Base-by-base conservation (phyloP, 2,113 vertebrate species). In the Mobula birostris region DNA sequence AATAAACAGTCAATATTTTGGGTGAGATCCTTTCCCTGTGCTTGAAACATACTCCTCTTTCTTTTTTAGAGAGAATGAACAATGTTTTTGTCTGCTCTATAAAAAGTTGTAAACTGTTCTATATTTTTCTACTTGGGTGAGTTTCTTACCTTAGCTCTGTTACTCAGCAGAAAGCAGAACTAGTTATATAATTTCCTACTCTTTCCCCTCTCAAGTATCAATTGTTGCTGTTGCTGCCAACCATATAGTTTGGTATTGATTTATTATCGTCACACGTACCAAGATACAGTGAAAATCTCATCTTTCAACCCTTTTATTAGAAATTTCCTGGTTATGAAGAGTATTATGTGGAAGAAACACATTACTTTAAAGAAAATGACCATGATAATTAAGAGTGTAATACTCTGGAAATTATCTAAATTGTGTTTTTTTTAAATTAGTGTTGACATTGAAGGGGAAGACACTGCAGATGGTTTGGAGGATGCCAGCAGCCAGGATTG, bases 401-500 rank as follows among this genome's bases (percentile, higher is more conserved):
- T 36, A 2, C 12, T 48, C 7, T 36, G 40, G 48, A 87, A 15
- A 17, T 5, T 6, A 32, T 19, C 85, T 90, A 8, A 90, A 76
- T 0, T 2, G 1, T 11, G 29, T 93, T 6, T 93, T 32, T 48
- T 76, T 1, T 36, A 74, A 27, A 24, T 12, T 78, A 87, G 0
- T 0, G 94, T 7, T 94, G 96, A 96, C 40, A 95, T 95, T 11
- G 96, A 96, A 80, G 96, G 98, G 94, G 98, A 99, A 94, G 98
- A 98, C 94, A 96, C 98, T 85, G 95, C 96, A 11, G 97, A 97
- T 94, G 96, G 97, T 94, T 94, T 98, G 94, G 97, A 98, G 0
- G 97, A 97, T 40, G 95, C 94, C 95, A 98, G 96, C 94, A 97
- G 96, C 76, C 95, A 95, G 70, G 97, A 96, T 2, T 95, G 96